Evolutionary conservation across 1,140 invertebrate genomes (phyloP).

Genomic region (Brachionus angularis): DNA sequence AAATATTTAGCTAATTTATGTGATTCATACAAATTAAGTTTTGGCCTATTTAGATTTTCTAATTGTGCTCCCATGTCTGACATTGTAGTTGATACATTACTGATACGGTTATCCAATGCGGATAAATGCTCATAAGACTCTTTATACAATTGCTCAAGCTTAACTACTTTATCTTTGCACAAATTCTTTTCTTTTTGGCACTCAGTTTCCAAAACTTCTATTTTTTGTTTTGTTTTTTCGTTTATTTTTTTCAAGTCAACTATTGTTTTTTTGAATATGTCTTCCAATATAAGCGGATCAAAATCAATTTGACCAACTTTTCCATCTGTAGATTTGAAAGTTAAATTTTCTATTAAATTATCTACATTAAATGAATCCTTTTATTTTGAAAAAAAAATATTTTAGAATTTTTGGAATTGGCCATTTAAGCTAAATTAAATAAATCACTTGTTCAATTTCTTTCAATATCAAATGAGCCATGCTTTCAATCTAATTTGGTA

Average conservation of each 20-base stretch:
- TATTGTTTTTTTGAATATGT: constrained; percentile 33
- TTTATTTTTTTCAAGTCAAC: constrained; percentile 34
- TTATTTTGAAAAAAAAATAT: too few relatives aligned
- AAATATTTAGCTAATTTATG: constrained; percentile 40
- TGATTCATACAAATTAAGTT: constrained; percentile 20
- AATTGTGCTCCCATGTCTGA: constrained; percentile 37
- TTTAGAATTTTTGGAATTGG: too few relatives aligned
- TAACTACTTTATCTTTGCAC: constrained; percentile 4
- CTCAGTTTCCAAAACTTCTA: background rate
- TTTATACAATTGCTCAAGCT: constrained; percentile 27
- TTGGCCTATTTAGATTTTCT: constrained; percentile 31
- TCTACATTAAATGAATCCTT: constrained; percentile 42
- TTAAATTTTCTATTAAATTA: constrained; percentile 42
- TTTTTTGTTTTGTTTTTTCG: constrained; percentile 37
- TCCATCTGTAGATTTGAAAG: constrained; percentile 39
- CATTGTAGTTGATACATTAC: constrained; percentile 28
- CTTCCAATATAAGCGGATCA: constrained; percentile 37
- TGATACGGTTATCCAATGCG: constrained; percentile 17
- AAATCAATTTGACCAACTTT: constrained; percentile 29
- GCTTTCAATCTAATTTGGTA: too few relatives aligned
- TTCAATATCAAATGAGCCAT: too few relatives aligned
- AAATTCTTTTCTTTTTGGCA: constrained; percentile 31
- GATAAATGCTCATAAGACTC: constrained; percentile 17
- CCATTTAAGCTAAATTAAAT: too few relatives aligned
- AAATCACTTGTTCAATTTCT: too few relatives aligned